phyloP scores from a whole-genome alignment of 2,113 vertebrate species.

The Scalopus aquaticus region DNA sequence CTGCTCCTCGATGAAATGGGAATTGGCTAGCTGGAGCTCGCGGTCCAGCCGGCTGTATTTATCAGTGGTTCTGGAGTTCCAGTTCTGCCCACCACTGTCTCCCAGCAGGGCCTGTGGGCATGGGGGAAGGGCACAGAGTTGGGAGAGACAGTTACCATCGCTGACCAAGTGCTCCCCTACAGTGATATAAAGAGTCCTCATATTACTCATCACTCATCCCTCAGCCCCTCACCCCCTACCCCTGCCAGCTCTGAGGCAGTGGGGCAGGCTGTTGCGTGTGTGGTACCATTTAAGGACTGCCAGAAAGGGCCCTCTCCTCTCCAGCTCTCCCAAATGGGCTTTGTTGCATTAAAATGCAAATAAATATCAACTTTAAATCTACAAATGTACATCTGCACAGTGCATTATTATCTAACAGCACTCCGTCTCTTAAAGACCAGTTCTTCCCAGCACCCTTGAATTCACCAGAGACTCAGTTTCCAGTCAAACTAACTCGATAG shows the following conservation, averaged over 20 bases:
- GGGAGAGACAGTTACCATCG: background rate
- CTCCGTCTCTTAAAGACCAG: background rate
- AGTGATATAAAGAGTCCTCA: background rate
- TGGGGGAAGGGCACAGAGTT: background rate
- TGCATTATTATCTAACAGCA: background rate
- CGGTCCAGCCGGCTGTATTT: conserved; percentile 91
- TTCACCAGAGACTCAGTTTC: background rate
- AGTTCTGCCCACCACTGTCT: conserved; percentile 88
- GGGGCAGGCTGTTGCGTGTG: background rate
- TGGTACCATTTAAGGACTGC: background rate
- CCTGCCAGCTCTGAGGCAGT: background rate
- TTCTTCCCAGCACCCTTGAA: background rate
- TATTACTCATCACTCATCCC: background rate
- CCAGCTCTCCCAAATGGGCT: background rate
- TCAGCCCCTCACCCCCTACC: too few species aligned
- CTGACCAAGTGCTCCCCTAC: background rate
- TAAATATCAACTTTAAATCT: background rate
- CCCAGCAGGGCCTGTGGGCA: conserved; percentile 88
- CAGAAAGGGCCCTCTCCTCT: background rate
- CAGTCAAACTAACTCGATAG: background rate
- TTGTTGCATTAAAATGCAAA: conserved; percentile 1
- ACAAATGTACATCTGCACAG: background rate
- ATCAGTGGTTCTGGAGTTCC: conserved; percentile 86
- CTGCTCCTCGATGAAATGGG: conserved; percentile 96
- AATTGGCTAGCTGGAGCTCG: conserved; percentile 92